A percentile compares a stretch with the other conserved stretches of the same genome.
Evolutionary conservation across 2,797 vertebrate genomes (phyloP).

Genomic region (Danio aesculapii): DNA sequence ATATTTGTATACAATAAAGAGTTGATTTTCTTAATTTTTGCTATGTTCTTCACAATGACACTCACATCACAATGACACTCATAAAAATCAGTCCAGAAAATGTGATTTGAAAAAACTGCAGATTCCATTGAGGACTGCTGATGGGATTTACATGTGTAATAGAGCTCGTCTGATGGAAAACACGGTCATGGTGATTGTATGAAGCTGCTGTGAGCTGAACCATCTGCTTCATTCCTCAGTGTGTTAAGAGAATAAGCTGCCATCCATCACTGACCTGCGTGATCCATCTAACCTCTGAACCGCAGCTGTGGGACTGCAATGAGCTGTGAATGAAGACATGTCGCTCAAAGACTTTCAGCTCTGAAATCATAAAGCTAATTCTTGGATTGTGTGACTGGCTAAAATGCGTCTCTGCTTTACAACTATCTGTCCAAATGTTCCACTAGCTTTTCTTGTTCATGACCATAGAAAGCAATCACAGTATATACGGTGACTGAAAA

Average conservation of each 20-base stretch:
- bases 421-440: neutral
- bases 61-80: neutral
- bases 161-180: conserved; percentile 40
- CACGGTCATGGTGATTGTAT: conserved; percentile 49
- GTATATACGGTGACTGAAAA: conserved; percentile 1
- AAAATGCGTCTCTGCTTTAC: neutral
- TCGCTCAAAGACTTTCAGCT: conserved; percentile 58
- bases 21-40: neutral
- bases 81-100: neutral
- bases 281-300: conserved; percentile 58
- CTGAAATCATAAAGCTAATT: neutral
- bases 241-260: conserved; percentile 7
- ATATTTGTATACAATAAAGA: too few species aligned
- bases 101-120: neutral
- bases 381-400: neutral
- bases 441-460: neutral
- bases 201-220: conserved; percentile 54
- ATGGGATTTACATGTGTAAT: conserved; percentile 37
- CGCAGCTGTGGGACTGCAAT: conserved; percentile 75
- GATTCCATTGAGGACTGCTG: conserved; percentile 11
- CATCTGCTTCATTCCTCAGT: conserved; percentile 37
- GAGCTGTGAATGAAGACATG: conserved; percentile 63
- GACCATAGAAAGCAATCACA: conserved; percentile 28
- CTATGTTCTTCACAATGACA: neutral
- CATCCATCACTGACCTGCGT: conserved; percentile 46